Percentiles rank a stretch among this genome's conserved stretches.
phyloP scores from a whole-genome alignment of 2,797 vertebrate species.

The Nasua narica region DNA sequence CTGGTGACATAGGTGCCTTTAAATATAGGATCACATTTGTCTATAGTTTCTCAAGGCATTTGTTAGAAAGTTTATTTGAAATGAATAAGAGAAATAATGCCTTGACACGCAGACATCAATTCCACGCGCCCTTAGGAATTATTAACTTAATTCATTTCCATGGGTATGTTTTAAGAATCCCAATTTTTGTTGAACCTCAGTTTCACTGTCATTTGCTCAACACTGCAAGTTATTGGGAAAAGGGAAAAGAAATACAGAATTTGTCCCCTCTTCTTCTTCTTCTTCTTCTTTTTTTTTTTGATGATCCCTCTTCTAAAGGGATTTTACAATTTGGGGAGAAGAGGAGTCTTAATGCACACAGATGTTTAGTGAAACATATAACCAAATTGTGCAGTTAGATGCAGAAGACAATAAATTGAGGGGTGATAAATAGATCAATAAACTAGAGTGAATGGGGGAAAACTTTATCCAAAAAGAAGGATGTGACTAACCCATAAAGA shows the following conservation, averaged over 20 bases:
- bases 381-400: neutral
- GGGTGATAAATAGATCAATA: neutral
- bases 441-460: neutral
- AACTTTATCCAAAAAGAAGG: neutral
- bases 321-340: constrained; percentile 6
- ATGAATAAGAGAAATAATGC: constrained; percentile 12
- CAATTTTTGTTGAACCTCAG: neutral
- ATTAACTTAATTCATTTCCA: constrained; percentile 8
- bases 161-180: neutral
- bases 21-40: neutral
- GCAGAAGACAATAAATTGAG: neutral
- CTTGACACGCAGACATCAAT: neutral
- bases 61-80: constrained; percentile 20
- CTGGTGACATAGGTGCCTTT: neutral
- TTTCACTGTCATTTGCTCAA: neutral
- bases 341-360: neutral
- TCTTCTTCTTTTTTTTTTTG: neutral
- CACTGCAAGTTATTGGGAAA: neutral
- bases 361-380: neutral
- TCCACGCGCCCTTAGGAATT: neutral
- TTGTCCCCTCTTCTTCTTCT: neutral
- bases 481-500: neutral
- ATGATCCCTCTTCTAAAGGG: neutral
- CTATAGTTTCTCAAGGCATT: neutral
- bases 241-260: neutral